Evolutionary conservation across 2,797 vertebrate species (phyloP), one percentile per base, ranked within the genome.

Genomic region (Poecilia velifera): DNA sequence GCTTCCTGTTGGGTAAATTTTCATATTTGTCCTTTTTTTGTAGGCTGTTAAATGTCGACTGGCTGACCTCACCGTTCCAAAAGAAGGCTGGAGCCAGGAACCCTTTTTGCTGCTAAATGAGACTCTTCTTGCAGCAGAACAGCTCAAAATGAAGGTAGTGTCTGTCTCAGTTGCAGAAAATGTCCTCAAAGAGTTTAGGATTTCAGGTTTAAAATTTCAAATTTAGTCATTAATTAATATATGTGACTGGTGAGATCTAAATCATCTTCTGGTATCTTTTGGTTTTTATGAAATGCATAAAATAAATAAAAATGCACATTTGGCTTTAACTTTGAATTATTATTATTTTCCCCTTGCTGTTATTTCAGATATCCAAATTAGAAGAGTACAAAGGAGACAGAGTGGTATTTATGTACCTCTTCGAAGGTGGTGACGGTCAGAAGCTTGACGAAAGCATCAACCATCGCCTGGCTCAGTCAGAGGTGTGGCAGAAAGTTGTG

Each of bases 141-240:
- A 96, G 82, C 97, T 97, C 86, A 97, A 94, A 92, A 97, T 99
- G 91, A 98, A 97, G 97, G 98, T 98, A 91, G 72, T 14, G 4
- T 59, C 1, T 74, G 20, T 45, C 71, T 43, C 3, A 73, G 34
- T 7, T 47, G 72, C 18, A 41, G 36, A 39, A 41, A 41, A 41
- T 74, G 25, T 49, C 70, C 22, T 39, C 41, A 57, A 72, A 73
- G 31, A 16, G 13, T 47, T 76, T 3, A 53, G 43, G 59, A 47
- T 22, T 72, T 85, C 31, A 57, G 39, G 72, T 77, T 76, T 39
- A 28, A 3, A 73, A 66, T 57, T 71, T n/a, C 41, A 20, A 47
- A 77, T 70, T 20, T 73, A 70, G n/a, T 34, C 70, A 25, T 22
- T 45, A 49, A 72, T 64, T 64, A 64, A 6, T 34, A 59, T 31